These are phyloP conservation scores for Muntiacus muntjak DNA, from an alignment of 2,113 vertebrate genomes.

Conservation along the genomic window DNA sequence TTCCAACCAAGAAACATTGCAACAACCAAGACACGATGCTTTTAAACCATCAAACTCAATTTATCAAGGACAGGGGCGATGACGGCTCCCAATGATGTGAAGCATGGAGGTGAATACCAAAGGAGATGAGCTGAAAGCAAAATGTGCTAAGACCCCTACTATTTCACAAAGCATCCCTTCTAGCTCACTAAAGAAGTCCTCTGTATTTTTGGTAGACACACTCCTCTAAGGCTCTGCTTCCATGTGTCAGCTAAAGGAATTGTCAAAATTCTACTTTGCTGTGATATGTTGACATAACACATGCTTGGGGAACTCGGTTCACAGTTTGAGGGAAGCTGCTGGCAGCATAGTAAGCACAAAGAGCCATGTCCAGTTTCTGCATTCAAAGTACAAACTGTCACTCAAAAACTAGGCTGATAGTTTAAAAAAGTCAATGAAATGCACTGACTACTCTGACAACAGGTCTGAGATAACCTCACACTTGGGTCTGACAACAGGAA, in stretches of 20 bases:
- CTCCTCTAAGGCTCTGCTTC: background rate
- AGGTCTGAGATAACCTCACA: background rate
- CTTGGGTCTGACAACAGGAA: background rate
- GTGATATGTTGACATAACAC: constrained; percentile 6
- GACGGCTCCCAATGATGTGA: background rate
- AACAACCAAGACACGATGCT: background rate
- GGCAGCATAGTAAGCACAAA: background rate
- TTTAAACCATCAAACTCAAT: background rate
- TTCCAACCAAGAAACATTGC: background rate
- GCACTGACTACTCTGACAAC: background rate
- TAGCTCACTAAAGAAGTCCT: background rate
- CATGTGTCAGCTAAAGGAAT: background rate
- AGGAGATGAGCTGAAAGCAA: background rate
- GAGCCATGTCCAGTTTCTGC: background rate
- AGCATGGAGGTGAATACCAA: background rate
- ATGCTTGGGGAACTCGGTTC: background rate
- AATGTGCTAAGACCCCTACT: background rate
- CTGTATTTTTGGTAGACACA: background rate
- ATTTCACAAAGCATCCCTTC: background rate
- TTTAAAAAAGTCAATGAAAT: background rate
- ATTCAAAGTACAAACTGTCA: background rate
- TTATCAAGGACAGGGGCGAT: background rate
- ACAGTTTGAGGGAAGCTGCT: background rate
- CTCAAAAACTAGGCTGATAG: background rate
- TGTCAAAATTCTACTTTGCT: constrained; percentile 12